phyloP scores from a whole-genome alignment of 2,113 vertebrate genomes.

The Hystrix cristata region DNA sequence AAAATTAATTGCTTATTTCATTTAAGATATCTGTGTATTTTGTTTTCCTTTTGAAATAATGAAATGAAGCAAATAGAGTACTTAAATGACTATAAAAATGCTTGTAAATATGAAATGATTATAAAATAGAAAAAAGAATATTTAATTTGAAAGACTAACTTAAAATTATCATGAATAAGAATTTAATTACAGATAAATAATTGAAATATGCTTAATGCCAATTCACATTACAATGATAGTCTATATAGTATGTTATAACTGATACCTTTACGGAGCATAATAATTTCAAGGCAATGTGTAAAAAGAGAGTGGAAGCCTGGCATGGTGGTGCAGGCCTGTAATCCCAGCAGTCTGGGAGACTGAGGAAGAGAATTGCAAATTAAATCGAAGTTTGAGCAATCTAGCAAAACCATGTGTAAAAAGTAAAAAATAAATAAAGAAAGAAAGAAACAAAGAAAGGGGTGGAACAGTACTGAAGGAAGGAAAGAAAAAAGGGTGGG shows the following conservation, averaged over 20 bases:
- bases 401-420: neutral
- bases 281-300: neutral
- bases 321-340: neutral
- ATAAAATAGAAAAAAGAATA: neutral
- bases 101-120: neutral
- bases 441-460: too few relatives aligned
- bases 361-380: neutral
- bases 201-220: neutral
- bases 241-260: neutral
- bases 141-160: neutral
- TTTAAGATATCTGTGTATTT: neutral
- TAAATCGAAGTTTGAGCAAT: neutral
- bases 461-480: too few relatives aligned
- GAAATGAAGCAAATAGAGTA: neutral
- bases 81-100: neutral
- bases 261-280: neutral
- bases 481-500: neutral
- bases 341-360: neutral
- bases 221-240: neutral
- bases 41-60: neutral
- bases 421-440: neutral
- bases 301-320: neutral
- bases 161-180: neutral
- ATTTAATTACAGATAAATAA: neutral
- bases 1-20: neutral